Evolutionary conservation across 2,888 invertebrate genomes (phyloP).

Genomic region (Nomada flava): DNA sequence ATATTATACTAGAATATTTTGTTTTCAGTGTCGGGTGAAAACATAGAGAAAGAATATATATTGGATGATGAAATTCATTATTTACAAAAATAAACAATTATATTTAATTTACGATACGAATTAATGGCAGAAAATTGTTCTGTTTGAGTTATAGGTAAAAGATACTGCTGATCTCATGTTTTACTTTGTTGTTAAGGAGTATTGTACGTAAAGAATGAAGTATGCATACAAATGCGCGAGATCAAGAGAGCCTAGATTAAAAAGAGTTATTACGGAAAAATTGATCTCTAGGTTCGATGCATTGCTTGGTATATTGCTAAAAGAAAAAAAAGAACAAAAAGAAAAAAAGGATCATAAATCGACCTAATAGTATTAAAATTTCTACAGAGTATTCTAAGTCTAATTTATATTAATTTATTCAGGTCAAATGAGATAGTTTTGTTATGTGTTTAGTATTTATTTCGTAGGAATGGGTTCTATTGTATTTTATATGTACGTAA

Average conservation of each 20-base stretch:
- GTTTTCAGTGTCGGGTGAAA: constrained; percentile 36
- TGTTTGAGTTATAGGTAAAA: constrained; percentile 43
- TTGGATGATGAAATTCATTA: constrained; percentile 31
- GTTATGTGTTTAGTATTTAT: constrained; percentile 71
- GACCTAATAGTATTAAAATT: constrained; percentile 46
- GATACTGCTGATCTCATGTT: constrained; percentile 70
- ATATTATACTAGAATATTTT: constrained; percentile 34
- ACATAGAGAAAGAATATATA: constrained; percentile 2
- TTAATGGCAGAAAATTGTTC: constrained; percentile 30
- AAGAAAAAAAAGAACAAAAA: neutral
- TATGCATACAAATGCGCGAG: constrained; percentile 50
- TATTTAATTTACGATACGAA: constrained; percentile 24
- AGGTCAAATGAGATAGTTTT: constrained; percentile 51
- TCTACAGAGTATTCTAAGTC: constrained; percentile 43
- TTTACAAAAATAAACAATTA: constrained; percentile 30
- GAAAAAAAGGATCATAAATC: constrained; percentile 20
- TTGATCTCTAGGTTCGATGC: constrained; percentile 32
- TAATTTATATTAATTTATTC: constrained; percentile 71
- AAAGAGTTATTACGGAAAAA: constrained; percentile 26
- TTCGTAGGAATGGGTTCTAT: constrained; percentile 63
- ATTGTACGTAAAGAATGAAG: constrained; percentile 65
- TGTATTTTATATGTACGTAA: constrained; percentile 57
- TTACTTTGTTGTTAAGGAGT: constrained; percentile 69
- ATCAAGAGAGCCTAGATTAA: constrained; percentile 30
- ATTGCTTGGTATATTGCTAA: constrained; percentile 24